phyloP scores from a whole-genome alignment of 2,797 vertebrate genomes.

The Erpetoichthys calabaricus region DNA sequence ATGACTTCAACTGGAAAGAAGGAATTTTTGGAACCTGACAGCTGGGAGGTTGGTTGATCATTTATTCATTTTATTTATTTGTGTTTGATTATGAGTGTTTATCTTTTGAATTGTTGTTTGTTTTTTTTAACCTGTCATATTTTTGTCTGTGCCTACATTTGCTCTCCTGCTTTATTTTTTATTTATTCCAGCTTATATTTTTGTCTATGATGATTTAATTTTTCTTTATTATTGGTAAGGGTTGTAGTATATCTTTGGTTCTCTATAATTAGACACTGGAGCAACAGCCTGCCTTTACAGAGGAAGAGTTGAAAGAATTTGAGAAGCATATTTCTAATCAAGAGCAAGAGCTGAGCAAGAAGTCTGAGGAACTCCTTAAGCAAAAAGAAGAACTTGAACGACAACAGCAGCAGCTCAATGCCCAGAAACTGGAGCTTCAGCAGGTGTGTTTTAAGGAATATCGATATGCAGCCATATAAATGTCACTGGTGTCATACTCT shows the following conservation, averaged over 20 bases:
- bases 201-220: too few relatives aligned
- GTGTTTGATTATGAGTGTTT: neutral
- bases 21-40: slow-evolving; percentile 89
- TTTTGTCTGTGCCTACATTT: too few relatives aligned
- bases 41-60: slow-evolving; percentile 74
- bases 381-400: slow-evolving; percentile 78
- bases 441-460: slow-evolving; percentile 46
- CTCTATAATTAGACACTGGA: slow-evolving; percentile 64
- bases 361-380: slow-evolving; percentile 69
- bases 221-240: too few relatives aligned
- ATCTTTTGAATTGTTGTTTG: neutral
- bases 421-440: slow-evolving; percentile 78
- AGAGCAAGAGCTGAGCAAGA: slow-evolving; percentile 71
- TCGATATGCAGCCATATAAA: neutral
- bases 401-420: slow-evolving; percentile 80
- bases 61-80: neutral
- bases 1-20: slow-evolving; percentile 78
- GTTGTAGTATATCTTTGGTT: too few relatives aligned
- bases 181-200: too few relatives aligned
- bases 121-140: too few relatives aligned
- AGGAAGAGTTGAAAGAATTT: slow-evolving; percentile 84
- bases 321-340: slow-evolving; percentile 74
- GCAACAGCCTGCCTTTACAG: slow-evolving; percentile 81
- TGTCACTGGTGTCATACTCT: neutral
- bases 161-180: too few relatives aligned